These are phyloP conservation scores for Promerops cafer DNA, from an alignment of 2,113 vertebrate genomes.

Conservation along the genomic window DNA sequence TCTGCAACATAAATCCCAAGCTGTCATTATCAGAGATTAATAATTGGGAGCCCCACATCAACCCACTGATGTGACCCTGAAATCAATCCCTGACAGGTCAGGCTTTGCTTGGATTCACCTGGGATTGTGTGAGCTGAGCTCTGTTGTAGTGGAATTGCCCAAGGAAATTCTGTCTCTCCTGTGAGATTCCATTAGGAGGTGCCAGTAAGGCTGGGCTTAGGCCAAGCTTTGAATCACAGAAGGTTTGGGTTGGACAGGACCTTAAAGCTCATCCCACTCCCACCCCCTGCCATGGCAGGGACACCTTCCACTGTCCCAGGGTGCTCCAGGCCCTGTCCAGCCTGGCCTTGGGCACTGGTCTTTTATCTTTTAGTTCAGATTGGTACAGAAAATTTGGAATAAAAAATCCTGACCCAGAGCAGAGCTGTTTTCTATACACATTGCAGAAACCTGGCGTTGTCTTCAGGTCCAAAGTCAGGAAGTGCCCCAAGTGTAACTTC, in stretches of 20 bases:
- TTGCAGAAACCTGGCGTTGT: accelerated
- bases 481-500: accelerated
- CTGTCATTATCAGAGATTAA: not conserved
- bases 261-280: not conserved
- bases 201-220: not conserved
- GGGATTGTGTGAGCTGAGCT: not conserved
- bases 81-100: not conserved
- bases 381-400: not conserved
- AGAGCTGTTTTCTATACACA: not conserved
- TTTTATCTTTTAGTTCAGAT: not conserved
- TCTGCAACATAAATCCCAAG: not conserved
- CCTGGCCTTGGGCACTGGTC: not conserved
- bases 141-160: accelerated
- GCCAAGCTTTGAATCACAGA: not conserved
- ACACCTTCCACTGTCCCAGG: not conserved
- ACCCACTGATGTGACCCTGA: not conserved
- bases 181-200: accelerated
- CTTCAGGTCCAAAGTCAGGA: not conserved
- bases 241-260: not conserved
- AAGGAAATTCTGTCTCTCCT: not conserved
- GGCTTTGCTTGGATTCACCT: not conserved
- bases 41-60: not conserved
- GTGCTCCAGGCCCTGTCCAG: accelerated
- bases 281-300: not conserved
- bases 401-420: too few relatives aligned